Evolutionary conservation across 2,888 invertebrate species (phyloP).

Genomic region (Chrysomela aeneicollis): DNA sequence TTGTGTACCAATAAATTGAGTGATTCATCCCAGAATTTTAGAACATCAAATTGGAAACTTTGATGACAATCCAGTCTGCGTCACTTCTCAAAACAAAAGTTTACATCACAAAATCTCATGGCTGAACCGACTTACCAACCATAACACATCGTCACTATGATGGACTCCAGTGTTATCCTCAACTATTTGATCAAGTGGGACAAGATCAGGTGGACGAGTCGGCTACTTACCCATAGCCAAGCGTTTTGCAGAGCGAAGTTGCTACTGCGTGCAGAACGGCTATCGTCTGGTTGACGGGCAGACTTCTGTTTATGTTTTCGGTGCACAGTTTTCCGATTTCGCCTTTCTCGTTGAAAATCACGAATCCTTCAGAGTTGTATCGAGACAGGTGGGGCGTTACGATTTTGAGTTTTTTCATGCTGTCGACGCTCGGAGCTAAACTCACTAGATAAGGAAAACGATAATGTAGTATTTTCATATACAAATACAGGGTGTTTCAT

Average conservation of each 20-base stretch:
- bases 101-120: too few relatives aligned
- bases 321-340: conserved; percentile 82
- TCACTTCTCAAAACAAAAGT: too few relatives aligned
- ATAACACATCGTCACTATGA: too few relatives aligned
- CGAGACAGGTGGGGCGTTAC: conserved; percentile 75
- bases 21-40: too few relatives aligned
- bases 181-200: not conserved
- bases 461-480: too few relatives aligned
- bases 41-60: too few relatives aligned
- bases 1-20: too few relatives aligned
- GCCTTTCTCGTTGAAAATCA: conserved; percentile 86
- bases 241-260: conserved; percentile 77
- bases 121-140: too few relatives aligned
- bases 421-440: conserved; percentile 74
- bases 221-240: conserved; percentile 74
- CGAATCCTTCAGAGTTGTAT: conserved; percentile 80
- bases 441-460: conserved; percentile 71
- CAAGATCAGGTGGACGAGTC: not conserved
- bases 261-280: conserved; percentile 72
- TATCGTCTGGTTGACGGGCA: conserved; percentile 60
- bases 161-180: too few relatives aligned
- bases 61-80: too few relatives aligned
- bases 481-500: too few relatives aligned
- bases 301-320: conserved; percentile 74
- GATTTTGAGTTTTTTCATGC: conserved; percentile 69